These are phyloP conservation scores for Ceuthmochares aereus DNA, from an alignment of 2,113 vertebrate species.

Conservation along the genomic window DNA sequence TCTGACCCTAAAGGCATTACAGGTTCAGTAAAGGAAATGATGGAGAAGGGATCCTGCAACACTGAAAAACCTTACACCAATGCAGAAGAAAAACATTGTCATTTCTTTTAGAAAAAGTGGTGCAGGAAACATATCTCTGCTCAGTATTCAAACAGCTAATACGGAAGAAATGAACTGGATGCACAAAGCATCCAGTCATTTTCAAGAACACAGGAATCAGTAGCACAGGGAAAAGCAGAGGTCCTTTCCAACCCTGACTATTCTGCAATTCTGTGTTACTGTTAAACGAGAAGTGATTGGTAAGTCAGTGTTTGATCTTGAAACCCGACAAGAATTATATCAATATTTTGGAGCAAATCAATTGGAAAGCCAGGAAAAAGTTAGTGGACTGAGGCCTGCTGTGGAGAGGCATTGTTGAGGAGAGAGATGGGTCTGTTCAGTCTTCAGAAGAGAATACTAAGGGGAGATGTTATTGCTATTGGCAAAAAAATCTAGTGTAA, in stretches of 20 bases:
- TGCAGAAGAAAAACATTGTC: background rate
- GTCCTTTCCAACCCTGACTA: no score
- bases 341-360: background rate
- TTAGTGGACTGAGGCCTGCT: background rate
- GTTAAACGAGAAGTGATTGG: background rate
- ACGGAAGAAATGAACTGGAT: background rate
- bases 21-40: background rate
- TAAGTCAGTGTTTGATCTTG: background rate
- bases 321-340: background rate
- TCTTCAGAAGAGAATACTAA: background rate
- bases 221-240: background rate
- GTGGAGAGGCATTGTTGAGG: background rate
- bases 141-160: background rate
- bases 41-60: background rate
- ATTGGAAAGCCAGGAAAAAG: accelerated
- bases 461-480: background rate
- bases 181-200: background rate
- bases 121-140: background rate
- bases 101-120: background rate
- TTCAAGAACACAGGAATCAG: background rate
- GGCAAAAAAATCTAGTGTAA: background rate
- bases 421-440: background rate
- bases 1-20: background rate
- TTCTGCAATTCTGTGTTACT: background rate
- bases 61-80: background rate